A percentile compares a stretch with the other conserved stretches of the same genome.
Evolutionary conservation across 2,888 invertebrate genomes (phyloP).

Genomic region (Zaprionus lineosus): DNA sequence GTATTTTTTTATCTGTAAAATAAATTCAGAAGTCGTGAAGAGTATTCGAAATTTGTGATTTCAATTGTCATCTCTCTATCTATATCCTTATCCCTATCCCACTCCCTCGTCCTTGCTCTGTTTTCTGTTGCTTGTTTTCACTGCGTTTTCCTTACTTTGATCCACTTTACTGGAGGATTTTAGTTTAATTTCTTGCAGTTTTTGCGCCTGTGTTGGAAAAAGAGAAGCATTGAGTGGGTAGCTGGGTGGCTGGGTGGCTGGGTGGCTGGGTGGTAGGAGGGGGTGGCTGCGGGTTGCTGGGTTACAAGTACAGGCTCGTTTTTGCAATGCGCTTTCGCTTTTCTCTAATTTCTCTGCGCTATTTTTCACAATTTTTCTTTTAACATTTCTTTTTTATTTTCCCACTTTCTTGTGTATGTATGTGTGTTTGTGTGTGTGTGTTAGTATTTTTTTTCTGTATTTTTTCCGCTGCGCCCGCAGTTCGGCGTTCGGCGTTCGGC

Average conservation of each 20-base stretch:
- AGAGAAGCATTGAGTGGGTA: no score
- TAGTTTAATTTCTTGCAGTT: conserved; percentile 73
- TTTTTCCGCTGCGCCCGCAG: conserved; percentile 21
- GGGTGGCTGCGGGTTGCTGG: conserved; percentile 8
- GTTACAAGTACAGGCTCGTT: no score
- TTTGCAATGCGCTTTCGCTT: conserved; percentile 70
- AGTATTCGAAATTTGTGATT: no score
- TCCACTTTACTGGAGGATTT: conserved; percentile 71
- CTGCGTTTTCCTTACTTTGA: conserved; percentile 51
- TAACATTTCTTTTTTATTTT: conserved; percentile 34
- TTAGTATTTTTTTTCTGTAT: conserved; percentile 23
- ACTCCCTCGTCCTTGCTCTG: neutral
- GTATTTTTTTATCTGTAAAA: no score
- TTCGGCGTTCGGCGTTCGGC: conserved; percentile 45
- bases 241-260: neutral
- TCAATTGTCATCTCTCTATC: neutral
- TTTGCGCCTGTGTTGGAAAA: no score
- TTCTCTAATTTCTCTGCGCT: conserved; percentile 70
- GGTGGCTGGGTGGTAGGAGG: neutral
- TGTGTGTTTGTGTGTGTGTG: no score
- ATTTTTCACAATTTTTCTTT: conserved; percentile 59
- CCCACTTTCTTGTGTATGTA: no score
- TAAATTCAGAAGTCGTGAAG: no score
- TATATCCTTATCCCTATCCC: neutral
- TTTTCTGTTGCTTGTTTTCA: conserved; percentile 22